Evolutionary conservation across 2,888 invertebrate genomes (phyloP), one percentile per base, ranked within the genome.

Genomic region (Dolomedes plantarius): DNA sequence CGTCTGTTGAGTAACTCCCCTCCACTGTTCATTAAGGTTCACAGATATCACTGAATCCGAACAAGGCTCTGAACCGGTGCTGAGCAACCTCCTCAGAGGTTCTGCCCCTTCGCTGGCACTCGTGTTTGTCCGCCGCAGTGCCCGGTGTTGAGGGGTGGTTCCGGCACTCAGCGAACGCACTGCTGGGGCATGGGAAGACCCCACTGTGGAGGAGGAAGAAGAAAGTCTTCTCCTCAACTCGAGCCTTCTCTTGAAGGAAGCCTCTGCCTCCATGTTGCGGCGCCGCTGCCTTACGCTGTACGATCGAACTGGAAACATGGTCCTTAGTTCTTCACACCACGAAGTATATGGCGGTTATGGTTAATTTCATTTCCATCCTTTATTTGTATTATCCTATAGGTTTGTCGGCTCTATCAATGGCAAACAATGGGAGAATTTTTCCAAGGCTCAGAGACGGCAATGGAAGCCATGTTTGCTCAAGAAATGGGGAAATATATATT

Each of bases 261-360:
- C 88, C 19, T 87, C 89, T 2, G 88, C 72, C 41, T 89, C 89
- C 81, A 76, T 75, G 41, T 89, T 89, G 16, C 89, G 86, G 3
- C 86, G 74, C 29, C 87, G 88, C 64, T 89, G 77, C 9, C 89
- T 89, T 23, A 89, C 89, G 50, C 89, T 89, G 83, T 89, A 89
- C 0, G 89, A 89, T 3, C 89, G 79, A 2, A 89, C 88, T 0
- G 46, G 46, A 5, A 46, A 16, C 46, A 46, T 46, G 16, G 6
- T 36, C 6, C 7, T 36, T 5, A 36, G 5, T 11, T 5, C 11
- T 11, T 7, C 36, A 36, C 6, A 11, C 36, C n/a, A n/a, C n/a
- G n/a, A n/a, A n/a, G n/a, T n/a, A n/a, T n/a, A n/a, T n/a, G n/a
- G n/a, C n/a, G n/a, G n/a, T n/a, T n/a, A n/a, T n/a, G n/a, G n/a